Conservation (phyloP, 1,140 invertebrate genomes). For the Lethrus apterus region DNA sequence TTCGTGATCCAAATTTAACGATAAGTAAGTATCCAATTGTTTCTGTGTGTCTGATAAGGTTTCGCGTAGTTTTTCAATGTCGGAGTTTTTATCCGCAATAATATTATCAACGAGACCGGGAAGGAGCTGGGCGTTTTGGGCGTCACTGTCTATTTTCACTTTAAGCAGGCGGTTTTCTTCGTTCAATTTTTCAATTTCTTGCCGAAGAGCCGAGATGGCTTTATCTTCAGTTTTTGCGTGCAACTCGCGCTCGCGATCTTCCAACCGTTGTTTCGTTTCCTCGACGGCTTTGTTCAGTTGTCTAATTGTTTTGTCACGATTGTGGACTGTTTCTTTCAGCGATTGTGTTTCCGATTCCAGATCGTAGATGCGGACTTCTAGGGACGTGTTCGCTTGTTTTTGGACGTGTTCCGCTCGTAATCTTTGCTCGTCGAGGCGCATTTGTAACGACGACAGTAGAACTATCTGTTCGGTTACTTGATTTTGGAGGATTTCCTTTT, state of each 20-base stretch:
- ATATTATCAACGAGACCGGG: constrained; percentile 55
- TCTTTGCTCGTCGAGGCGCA: constrained; percentile 68
- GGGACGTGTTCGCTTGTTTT: constrained; percentile 55
- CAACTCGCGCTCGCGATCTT: constrained; percentile 50
- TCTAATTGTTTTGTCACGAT: constrained; percentile 51
- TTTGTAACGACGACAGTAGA: constrained; percentile 68
- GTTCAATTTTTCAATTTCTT: constrained; percentile 46
- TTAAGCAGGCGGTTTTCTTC: constrained; percentile 49
- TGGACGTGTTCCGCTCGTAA: constrained; percentile 62
- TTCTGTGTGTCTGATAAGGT: constrained; percentile 47
- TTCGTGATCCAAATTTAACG: constrained; percentile 49
- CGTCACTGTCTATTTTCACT: constrained; percentile 42
- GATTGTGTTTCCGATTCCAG: constrained; percentile 48
- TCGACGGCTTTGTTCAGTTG: constrained; percentile 44
- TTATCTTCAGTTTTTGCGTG: constrained; percentile 43
- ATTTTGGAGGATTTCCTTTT: constrained; percentile 71
- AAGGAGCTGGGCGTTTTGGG: constrained; percentile 42
- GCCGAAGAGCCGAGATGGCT: constrained; percentile 47
- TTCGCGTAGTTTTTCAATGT: constrained; percentile 54
- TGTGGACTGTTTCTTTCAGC: constrained; percentile 49
- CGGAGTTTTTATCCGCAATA: constrained; percentile 59
- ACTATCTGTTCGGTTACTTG: constrained; percentile 71
- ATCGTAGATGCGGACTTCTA: constrained; percentile 62
- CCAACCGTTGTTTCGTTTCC: constrained; percentile 40
- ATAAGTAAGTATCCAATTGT: constrained; percentile 42